phyloP scores from a whole-genome alignment of 2,888 invertebrate genomes.

The Smittia sp. region DNA sequence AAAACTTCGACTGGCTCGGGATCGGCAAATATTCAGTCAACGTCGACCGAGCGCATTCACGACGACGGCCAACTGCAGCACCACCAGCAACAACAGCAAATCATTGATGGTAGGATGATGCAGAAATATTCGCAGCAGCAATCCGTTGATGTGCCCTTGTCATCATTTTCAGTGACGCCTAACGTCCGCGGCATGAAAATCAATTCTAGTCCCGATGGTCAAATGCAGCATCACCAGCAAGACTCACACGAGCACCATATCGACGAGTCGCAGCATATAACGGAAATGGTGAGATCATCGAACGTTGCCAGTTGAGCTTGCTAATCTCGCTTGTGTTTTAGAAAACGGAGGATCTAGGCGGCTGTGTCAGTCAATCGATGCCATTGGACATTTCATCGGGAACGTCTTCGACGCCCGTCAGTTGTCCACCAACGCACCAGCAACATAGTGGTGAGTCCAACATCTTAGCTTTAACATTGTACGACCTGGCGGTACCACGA shows the following conservation, averaged over 20 bases:
- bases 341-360: conserved; percentile 53
- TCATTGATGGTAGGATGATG: conserved; percentile 55
- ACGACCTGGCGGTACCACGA: too few species aligned
- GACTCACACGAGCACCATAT: conserved; percentile 37
- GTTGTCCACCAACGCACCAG: conserved; percentile 47
- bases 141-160: conserved; percentile 36
- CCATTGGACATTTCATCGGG: conserved; percentile 53
- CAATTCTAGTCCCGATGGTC: conserved; percentile 40
- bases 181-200: conserved; percentile 39
- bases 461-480: neutral
- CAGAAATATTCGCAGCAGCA: conserved; percentile 56
- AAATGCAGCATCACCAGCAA: conserved; percentile 41
- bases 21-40: conserved; percentile 47
- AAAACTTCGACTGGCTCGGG: conserved; percentile 64
- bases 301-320: neutral
- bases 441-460: conserved; percentile 50
- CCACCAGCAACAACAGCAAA: conserved; percentile 53
- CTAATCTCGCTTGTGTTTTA: conserved; percentile 43
- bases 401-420: conserved; percentile 48
- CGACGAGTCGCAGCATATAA: conserved; percentile 37
- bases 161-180: conserved; percentile 43
- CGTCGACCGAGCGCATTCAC: conserved; percentile 57
- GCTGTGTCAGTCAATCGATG: conserved; percentile 52
- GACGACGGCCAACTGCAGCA: conserved; percentile 53
- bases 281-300: conserved; percentile 31